Conservation (phyloP, 2,888 invertebrate species). For the Ctenicera cuprea region DNA sequence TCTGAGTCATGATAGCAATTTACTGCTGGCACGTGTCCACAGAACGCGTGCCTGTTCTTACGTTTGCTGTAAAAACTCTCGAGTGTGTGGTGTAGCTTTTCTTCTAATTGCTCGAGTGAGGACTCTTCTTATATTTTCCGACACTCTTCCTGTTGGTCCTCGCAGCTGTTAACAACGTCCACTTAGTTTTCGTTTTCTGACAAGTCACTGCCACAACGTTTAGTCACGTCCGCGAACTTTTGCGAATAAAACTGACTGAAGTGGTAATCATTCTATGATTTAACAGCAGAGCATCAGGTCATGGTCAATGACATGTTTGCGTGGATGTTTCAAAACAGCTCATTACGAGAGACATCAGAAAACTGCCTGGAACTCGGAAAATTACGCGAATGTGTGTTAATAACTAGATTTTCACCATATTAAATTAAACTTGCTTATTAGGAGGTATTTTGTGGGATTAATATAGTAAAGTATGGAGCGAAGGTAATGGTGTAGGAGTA, state of each 20-base stretch:
- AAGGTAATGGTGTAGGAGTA: too few species aligned
- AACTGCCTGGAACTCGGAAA: background rate
- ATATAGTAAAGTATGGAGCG: background rate
- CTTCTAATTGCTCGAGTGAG: constrained; percentile 13
- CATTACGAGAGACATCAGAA: background rate
- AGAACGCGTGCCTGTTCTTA: constrained; percentile 3
- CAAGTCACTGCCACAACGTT: constrained; percentile 8
- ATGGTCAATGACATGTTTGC: constrained; percentile 22
- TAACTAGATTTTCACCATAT: too few species aligned
- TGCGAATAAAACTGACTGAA: background rate
- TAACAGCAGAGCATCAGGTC: constrained; percentile 6
- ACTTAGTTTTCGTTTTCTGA: background rate
- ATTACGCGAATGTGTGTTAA: background rate
- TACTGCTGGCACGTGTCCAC: constrained; percentile 30
- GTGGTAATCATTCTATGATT: constrained; percentile 8
- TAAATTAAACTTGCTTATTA: too few species aligned
- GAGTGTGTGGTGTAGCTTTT: background rate
- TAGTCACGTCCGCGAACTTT: constrained; percentile 11
- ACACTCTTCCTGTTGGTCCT: background rate
- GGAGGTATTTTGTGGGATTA: background rate
- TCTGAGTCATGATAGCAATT: constrained; percentile 23
- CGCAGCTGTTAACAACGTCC: background rate
- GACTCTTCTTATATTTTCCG: constrained; percentile 8
- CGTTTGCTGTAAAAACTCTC: constrained; percentile 13
- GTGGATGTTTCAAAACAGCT: constrained; percentile 7